Base-by-base conservation (phyloP, 1,140 invertebrate genomes). In the Brachionus rotundiformis region DNA sequence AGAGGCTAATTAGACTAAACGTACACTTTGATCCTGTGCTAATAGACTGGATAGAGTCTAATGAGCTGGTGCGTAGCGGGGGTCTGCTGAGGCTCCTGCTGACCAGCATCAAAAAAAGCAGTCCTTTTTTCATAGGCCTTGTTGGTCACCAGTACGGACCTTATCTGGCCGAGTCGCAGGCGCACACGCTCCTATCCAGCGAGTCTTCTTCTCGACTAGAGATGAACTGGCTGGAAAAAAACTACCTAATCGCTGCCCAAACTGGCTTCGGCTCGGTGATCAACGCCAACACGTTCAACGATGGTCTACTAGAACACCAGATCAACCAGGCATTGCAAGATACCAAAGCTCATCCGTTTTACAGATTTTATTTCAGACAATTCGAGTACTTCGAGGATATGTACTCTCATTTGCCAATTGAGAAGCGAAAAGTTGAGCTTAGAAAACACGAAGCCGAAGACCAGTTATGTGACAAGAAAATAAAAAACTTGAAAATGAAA, bases 251-350 rank as follows among this genome's bases (percentile, higher is more conserved):
- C 11, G 86, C 86, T 2, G 85, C 85, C 1, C 76, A 83, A n/a
- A 84, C 84, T 49, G 86, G 87, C 0, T 85, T 87, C 76, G 47
- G 82, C 0, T 87, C 86, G 85, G 83, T 87, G 2, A 59, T 86
- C 19, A 82, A 86, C 25, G 84, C 86, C 75, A 82, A 82, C 27
- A 83, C 85, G 44, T 85, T 86, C 73, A 84, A 85, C 59, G 83
- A 84, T 47, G 87, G 87, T 82, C 77, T 88, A 3, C 83, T 85
- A 0, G 86, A 88, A 82, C 84, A 87, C 47, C 86, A 88, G 83
- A 85, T 88, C 31, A 85, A 85, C 16, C 85, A 86, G 39, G 86
- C 85, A 10, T 82, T 86, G 1, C 82, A 82, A 27, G 84, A 85
- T 27, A 84, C 83, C 33, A 83, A 84, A 27, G 81, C 84, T 11